A percentile compares a stretch with the other conserved stretches of the same genome.
These are phyloP conservation scores for Passer montanus DNA, from an alignment of 2,113 vertebrate genomes.

Conservation along the genomic window DNA sequence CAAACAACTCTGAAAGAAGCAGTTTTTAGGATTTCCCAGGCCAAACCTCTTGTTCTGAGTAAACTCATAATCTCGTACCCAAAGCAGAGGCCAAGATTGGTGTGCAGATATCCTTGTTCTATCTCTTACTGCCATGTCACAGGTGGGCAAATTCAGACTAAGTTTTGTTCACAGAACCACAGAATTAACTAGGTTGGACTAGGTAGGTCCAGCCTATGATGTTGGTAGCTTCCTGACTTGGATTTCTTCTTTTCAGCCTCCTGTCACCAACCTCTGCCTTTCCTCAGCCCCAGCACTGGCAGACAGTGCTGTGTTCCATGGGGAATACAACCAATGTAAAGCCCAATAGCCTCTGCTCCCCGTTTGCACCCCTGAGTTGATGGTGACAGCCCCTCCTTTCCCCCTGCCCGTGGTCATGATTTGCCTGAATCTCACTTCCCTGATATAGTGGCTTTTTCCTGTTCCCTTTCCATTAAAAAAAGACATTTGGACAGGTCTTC, in stretches of 20 bases:
- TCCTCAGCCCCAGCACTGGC: neutral
- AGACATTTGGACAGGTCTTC: neutral
- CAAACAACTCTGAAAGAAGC: neutral
- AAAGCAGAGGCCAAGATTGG: neutral
- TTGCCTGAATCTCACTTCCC: neutral
- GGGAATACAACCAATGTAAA: neutral
- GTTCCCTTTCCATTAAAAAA: neutral
- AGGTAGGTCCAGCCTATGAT: neutral
- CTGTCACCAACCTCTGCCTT: neutral
- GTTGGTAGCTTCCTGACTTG: neutral
- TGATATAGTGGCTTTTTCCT: neutral
- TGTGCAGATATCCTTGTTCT: neutral
- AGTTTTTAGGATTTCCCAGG: neutral
- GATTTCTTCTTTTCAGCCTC: neutral
- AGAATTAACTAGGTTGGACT: neutral
- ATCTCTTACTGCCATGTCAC: neutral
- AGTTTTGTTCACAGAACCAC: neutral
- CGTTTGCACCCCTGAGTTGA: neutral
- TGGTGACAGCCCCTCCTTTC: neutral
- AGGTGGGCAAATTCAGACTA: neutral
- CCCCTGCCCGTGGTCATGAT: neutral
- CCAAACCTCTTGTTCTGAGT: neutral
- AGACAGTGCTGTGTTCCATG: neutral
- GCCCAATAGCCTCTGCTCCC: neutral
- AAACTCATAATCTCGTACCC: neutral